Conservation (phyloP, 1,140 invertebrate genomes). For the Drosophila watanabei region DNA sequence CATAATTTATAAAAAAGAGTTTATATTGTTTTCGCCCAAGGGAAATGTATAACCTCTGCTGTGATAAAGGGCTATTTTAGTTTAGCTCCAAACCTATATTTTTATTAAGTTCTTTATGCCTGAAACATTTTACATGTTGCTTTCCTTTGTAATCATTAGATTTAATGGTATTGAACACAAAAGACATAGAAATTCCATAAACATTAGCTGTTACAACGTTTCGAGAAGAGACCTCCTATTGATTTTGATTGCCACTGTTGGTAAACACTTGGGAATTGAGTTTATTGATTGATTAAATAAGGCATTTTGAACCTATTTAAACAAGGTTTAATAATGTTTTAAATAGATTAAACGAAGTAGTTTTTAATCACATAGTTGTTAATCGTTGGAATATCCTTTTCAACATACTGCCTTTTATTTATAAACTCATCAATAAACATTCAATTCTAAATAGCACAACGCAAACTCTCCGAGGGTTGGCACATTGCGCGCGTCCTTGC, state of each 20-base stretch:
- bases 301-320: too few relatives aligned
- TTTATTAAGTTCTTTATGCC: not conserved
- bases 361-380: not conserved
- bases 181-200: conserved; percentile 11
- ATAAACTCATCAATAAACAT: conserved; percentile 17
- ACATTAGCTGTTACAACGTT: too few relatives aligned
- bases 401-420: not conserved
- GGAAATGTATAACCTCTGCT: too few relatives aligned
- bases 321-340: too few relatives aligned
- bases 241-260: not conserved
- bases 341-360: too few relatives aligned
- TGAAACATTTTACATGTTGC: not conserved
- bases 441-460: conserved; percentile 18
- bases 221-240: conserved; percentile 5
- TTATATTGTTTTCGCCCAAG: not conserved
- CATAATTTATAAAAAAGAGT: not conserved
- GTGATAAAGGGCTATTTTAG: too few relatives aligned
- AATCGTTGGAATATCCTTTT: not conserved
- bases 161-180: not conserved
- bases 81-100: too few relatives aligned
- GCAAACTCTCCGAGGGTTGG: conserved; percentile 6
- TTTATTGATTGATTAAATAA: not conserved
- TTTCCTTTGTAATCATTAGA: not conserved
- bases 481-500: too few relatives aligned
- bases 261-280: not conserved